Conservation (phyloP, 64 coral and sea anemone species). For the Astreopora myriophthalma region DNA sequence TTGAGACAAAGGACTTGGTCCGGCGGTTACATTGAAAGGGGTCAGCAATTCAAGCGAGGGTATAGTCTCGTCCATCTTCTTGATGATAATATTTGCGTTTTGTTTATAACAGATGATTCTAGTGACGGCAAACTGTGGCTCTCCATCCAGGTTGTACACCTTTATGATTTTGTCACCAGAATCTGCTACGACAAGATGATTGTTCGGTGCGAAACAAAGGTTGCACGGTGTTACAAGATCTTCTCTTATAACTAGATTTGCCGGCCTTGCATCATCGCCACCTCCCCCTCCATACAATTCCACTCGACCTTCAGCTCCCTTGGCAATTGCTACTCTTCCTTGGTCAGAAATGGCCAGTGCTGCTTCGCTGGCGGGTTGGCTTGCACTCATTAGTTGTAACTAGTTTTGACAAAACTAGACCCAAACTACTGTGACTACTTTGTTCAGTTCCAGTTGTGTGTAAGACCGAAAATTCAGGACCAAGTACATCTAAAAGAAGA, state of each 20-base stretch:
- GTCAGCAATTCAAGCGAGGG: neutral
- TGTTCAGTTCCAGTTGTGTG: too few species aligned
- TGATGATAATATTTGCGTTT: neutral
- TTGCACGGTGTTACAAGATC: neutral
- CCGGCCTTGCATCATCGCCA: neutral
- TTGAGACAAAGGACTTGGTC: constrained; percentile 15
- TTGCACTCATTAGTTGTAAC: neutral
- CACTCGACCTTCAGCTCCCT: neutral
- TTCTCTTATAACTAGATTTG: neutral
- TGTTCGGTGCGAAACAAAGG: constrained; percentile 19
- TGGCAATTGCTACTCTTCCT: neutral
- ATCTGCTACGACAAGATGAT: neutral
- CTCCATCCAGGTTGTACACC: neutral
- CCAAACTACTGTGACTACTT: too few species aligned
- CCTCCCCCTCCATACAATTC: neutral
- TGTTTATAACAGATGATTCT: neutral
- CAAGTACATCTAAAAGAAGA: too few species aligned
- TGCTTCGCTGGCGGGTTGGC: neutral
- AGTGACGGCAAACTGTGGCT: neutral
- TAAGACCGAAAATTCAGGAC: too few species aligned
- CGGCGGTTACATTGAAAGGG: neutral
- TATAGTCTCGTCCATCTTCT: neutral
- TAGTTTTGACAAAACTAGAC: neutral
- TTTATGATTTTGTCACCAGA: neutral
- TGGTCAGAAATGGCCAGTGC: neutral